Percentiles rank a stretch among this genome's conserved stretches.
phyloP scores from a whole-genome alignment of 2,888 invertebrate species.

The Tyria jacobaeae region DNA sequence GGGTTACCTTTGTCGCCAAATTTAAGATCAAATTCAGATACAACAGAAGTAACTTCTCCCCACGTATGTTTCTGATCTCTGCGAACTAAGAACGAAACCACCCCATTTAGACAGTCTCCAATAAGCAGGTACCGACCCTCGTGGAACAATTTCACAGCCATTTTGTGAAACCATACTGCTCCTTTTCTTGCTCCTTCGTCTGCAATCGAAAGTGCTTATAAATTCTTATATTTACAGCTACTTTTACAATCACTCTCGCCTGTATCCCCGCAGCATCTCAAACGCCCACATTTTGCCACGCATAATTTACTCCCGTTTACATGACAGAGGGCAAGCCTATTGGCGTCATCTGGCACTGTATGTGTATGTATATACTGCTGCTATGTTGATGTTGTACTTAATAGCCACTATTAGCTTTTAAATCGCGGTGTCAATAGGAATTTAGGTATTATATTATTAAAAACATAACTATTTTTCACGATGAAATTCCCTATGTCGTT shows the following conservation, averaged over 20 bases:
- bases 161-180: not conserved
- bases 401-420: too few relatives aligned
- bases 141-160: slow-evolving; percentile 1
- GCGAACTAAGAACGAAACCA: slow-evolving; percentile 7
- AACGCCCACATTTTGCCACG: too few relatives aligned
- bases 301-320: too few relatives aligned
- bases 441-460: too few relatives aligned
- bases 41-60: slow-evolving; percentile 3
- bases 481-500: too few relatives aligned
- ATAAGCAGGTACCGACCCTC: slow-evolving; percentile 1
- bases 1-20: not conserved
- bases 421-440: too few relatives aligned
- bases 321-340: too few relatives aligned
- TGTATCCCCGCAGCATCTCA: too few relatives aligned
- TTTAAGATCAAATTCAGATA: not conserved
- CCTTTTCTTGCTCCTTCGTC: slow-evolving; percentile 4
- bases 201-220: not conserved
- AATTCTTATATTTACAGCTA: not conserved
- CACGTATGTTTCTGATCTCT: slow-evolving; percentile 13
- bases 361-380: too few relatives aligned
- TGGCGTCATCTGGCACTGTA: too few relatives aligned
- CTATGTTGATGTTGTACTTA: too few relatives aligned
- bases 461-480: too few relatives aligned
- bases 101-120: slow-evolving; percentile 5
- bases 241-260: not conserved